Evolutionary conservation across 1,140 invertebrate genomes (phyloP).

Genomic region (Bombus breviceps): DNA sequence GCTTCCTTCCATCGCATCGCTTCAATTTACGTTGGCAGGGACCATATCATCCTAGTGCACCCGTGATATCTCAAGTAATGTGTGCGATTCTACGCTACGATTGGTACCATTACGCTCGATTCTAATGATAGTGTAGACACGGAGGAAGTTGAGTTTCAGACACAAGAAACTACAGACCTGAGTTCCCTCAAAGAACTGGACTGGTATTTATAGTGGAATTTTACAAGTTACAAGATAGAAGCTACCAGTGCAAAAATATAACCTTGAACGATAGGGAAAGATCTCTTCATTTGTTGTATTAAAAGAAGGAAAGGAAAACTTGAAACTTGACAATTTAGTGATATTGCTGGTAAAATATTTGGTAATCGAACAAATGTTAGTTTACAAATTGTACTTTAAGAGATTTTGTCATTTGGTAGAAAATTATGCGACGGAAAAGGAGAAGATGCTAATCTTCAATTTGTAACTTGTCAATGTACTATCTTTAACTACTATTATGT

Average conservation of each 20-base stretch:
- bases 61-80: slow-evolving; percentile 68
- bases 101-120: slow-evolving; percentile 8
- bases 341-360: too few relatives aligned
- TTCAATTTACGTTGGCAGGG: slow-evolving; percentile 61
- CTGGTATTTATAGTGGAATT: too few relatives aligned
- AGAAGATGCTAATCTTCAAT: not conserved
- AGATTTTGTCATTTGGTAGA: not conserved
- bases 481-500: not conserved
- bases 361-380: too few relatives aligned
- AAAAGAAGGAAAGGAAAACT: too few relatives aligned
- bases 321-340: too few relatives aligned
- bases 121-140: not conserved
- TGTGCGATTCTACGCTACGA: slow-evolving; percentile 44
- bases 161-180: not conserved
- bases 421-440: not conserved
- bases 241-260: too few relatives aligned
- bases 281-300: too few relatives aligned
- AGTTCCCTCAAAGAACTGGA: too few relatives aligned
- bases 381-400: too few relatives aligned
- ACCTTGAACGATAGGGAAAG: too few relatives aligned
- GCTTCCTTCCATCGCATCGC: slow-evolving; percentile 2
- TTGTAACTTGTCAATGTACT: too few relatives aligned
- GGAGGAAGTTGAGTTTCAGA: not conserved
- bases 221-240: too few relatives aligned
- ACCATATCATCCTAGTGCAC: slow-evolving; percentile 29